These are phyloP conservation scores for Bryconaethiops microstoma DNA, from an alignment of 2,797 vertebrate genomes.

Conservation along the genomic window DNA sequence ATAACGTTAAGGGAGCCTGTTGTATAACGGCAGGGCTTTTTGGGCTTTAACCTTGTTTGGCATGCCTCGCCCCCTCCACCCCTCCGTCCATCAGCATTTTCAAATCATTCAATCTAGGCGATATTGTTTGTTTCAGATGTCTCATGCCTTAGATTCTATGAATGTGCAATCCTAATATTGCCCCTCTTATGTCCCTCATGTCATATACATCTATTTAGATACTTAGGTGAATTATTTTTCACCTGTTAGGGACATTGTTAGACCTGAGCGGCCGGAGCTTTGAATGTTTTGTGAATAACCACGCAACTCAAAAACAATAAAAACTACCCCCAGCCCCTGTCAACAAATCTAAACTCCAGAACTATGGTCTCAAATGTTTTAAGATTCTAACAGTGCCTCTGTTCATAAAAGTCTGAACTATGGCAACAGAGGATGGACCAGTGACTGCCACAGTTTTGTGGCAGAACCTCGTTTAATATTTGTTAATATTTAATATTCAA, in stretches of 20 bases:
- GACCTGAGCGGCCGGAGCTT: not conserved
- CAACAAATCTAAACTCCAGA: no score
- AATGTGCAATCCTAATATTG: not conserved
- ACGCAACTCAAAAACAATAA: no score
- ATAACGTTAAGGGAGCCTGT: conserved; percentile 30
- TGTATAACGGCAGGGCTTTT: conserved; percentile 27
- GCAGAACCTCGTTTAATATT: no score
- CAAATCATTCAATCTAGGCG: conserved; percentile 10
- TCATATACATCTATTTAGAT: not conserved
- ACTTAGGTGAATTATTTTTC: not conserved
- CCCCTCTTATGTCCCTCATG: not conserved
- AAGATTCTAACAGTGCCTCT: no score
- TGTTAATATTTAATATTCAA: not conserved
- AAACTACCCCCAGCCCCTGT: no score
- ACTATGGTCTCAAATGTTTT: no score
- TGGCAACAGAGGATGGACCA: not conserved
- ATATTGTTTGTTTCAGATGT: not conserved
- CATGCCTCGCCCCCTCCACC: not conserved
- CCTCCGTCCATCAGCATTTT: not conserved
- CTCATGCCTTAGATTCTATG: not conserved
- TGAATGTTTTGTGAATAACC: not conserved
- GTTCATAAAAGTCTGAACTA: no score
- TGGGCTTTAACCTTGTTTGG: conserved; percentile 26
- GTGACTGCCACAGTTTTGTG: not conserved
- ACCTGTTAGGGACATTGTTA: not conserved